A percentile compares a stretch with the other conserved stretches of the same genome.
Evolutionary conservation across 2,797 vertebrate genomes (phyloP).

Genomic region (Cetoscarus ocellatus): DNA sequence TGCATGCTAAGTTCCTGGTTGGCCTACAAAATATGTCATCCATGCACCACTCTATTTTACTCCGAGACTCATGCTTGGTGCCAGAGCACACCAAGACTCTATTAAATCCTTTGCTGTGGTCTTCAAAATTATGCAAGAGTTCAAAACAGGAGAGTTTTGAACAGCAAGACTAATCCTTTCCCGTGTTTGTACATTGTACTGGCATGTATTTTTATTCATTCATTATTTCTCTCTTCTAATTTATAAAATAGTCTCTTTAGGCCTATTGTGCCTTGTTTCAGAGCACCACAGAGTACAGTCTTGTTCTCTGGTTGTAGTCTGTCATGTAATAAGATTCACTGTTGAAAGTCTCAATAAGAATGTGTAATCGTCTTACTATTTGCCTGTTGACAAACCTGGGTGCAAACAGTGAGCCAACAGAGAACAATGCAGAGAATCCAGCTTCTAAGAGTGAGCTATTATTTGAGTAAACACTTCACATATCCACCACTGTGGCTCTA

Average conservation of each 20-base stretch:
- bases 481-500: slow-evolving; percentile 32
- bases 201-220: slow-evolving; percentile 34
- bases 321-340: slow-evolving; percentile 20
- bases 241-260: slow-evolving; percentile 38
- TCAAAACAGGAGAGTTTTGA: not conserved
- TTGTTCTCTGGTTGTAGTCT: slow-evolving; percentile 25
- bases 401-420: slow-evolving; percentile 20
- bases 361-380: slow-evolving; percentile 51
- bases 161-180: not conserved
- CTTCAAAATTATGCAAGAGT: slow-evolving; percentile 2
- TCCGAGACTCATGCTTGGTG: too few relatives aligned
- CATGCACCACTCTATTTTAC: too few relatives aligned
- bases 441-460: slow-evolving; percentile 15
- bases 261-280: slow-evolving; percentile 19
- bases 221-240: slow-evolving; percentile 26
- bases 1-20: too few relatives aligned
- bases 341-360: slow-evolving; percentile 38
- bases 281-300: slow-evolving; percentile 35
- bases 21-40: too few relatives aligned
- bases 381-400: slow-evolving; percentile 42
- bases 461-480: slow-evolving; percentile 58
- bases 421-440: slow-evolving; percentile 36
- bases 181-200: not conserved
- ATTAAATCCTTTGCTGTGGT: slow-evolving; percentile 9
- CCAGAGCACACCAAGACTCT: not conserved